phyloP scores from a whole-genome alignment of 2,113 vertebrate species.

The Mus pahari region DNA sequence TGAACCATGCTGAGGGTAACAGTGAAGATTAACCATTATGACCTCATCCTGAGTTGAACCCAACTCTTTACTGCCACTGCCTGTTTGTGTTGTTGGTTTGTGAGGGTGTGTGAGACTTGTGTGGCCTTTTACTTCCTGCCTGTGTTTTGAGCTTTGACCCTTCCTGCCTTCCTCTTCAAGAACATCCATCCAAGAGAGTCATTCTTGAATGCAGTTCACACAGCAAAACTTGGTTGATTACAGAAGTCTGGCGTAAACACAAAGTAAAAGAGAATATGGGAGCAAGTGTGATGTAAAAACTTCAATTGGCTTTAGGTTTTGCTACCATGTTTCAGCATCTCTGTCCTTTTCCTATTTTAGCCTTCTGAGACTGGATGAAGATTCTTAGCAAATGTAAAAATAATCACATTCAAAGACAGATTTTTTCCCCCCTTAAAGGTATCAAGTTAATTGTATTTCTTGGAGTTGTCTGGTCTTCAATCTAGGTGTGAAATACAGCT shows the following conservation, averaged over 20 bases:
- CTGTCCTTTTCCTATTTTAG: constrained; percentile 67
- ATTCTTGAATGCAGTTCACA: constrained; percentile 6
- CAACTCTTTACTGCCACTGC: not conserved
- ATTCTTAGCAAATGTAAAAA: constrained; percentile 83
- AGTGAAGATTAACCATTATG: not conserved
- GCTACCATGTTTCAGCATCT: constrained; percentile 45
- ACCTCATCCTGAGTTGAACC: not conserved
- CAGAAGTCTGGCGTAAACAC: constrained; percentile 60
- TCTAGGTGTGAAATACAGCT: constrained; percentile 11
- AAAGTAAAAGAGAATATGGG: constrained; percentile 54
- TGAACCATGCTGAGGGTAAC: not conserved
- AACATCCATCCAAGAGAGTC: not conserved
- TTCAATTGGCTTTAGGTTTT: constrained; percentile 76
- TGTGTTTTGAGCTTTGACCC: not conserved
- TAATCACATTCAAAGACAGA: constrained; percentile 84
- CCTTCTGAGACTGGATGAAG: constrained; percentile 79
- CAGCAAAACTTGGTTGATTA: constrained; percentile 67
- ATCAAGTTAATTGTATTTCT: constrained; percentile 83
- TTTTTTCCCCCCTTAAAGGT: constrained; percentile 64
- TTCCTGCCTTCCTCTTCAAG: not conserved
- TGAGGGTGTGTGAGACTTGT: not conserved
- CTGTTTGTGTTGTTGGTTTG: not conserved
- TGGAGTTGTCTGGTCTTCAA: constrained; percentile 59
- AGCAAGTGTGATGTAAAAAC: constrained; percentile 27
- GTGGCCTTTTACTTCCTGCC: not conserved